Percentiles rank a stretch among this genome's conserved stretches.
These are phyloP conservation scores for Thripadectes ignobilis DNA, from an alignment of 2,797 vertebrate genomes.

Conservation along the genomic window DNA sequence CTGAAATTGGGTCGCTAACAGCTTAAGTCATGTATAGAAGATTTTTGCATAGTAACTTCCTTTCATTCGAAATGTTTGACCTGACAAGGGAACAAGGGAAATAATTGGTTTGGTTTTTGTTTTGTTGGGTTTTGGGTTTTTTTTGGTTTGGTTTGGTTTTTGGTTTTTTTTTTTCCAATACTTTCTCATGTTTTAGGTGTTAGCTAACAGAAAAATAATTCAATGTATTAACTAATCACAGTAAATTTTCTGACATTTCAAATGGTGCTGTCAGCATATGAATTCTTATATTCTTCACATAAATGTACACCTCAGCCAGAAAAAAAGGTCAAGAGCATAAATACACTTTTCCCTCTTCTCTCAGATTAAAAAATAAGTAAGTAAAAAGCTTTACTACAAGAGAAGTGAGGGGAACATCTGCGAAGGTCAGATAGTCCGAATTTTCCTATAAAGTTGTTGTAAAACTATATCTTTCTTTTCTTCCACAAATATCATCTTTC, in stretches of 20 bases:
- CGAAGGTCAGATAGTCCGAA: slow-evolving; percentile 55
- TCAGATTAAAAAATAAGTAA: slow-evolving; percentile 36
- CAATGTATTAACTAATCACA: slow-evolving; percentile 66
- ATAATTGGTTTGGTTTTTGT: background rate
- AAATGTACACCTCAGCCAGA: slow-evolving; percentile 70
- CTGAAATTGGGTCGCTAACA: slow-evolving; percentile 43
- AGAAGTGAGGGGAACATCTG: slow-evolving; percentile 23
- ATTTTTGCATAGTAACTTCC: slow-evolving; percentile 52
- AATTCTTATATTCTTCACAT: slow-evolving; percentile 59
- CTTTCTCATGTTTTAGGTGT: slow-evolving; percentile 34
- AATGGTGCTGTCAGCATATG: slow-evolving; percentile 63
- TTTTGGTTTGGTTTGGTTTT: no score
- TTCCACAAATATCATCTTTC: background rate
- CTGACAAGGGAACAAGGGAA: slow-evolving; percentile 12
- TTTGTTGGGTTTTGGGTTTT: no score
- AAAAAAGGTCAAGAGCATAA: slow-evolving; percentile 77
- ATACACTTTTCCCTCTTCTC: slow-evolving; percentile 54
- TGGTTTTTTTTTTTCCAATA: background rate
- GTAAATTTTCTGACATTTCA: slow-evolving; percentile 73
- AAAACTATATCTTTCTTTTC: background rate
- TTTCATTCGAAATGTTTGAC: slow-evolving; percentile 60
- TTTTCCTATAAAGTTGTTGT: background rate
- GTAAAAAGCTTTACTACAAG: slow-evolving; percentile 33
- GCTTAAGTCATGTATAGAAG: slow-evolving; percentile 57
- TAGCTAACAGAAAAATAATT: slow-evolving; percentile 62